Percentiles rank a stretch among this genome's conserved stretches.
Evolutionary conservation across 2,797 vertebrate genomes (phyloP).

Genomic region (Sebastes elongatus): DNA sequence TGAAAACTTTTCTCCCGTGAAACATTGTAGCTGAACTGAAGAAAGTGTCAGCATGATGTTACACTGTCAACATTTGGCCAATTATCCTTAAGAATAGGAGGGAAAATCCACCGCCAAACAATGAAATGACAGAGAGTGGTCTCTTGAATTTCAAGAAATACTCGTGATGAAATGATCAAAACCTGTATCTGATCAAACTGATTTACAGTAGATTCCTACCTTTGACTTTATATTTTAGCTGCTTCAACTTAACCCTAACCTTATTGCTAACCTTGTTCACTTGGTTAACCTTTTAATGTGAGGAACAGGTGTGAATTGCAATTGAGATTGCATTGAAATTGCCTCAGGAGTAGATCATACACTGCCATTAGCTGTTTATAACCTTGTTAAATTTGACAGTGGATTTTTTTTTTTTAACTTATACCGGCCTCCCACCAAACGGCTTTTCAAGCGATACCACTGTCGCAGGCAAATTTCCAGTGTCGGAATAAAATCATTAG

Average conservation of each 20-base stretch:
- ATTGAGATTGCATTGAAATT: no score
- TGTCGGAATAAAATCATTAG: no score
- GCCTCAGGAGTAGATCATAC: no score
- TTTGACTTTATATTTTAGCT: neutral
- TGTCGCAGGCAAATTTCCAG: no score
- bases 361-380: no score
- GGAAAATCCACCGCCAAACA: neutral
- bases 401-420: no score
- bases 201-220: neutral
- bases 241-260: neutral
- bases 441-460: no score
- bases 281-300: neutral
- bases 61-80: constrained; percentile 32
- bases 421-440: no score
- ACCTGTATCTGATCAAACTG: neutral
- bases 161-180: neutral
- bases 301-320: no score
- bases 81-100: constrained; percentile 25
- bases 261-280: neutral
- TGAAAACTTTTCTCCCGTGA: constrained; percentile 24
- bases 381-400: no score
- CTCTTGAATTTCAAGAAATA: constrained; percentile 2
- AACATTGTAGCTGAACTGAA: constrained; percentile 18
- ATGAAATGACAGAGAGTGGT: neutral
- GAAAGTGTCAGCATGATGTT: constrained; percentile 18